These are phyloP conservation scores for Malachius bipustulatus DNA, from an alignment of 2,888 invertebrate species.

Conservation along the genomic window DNA sequence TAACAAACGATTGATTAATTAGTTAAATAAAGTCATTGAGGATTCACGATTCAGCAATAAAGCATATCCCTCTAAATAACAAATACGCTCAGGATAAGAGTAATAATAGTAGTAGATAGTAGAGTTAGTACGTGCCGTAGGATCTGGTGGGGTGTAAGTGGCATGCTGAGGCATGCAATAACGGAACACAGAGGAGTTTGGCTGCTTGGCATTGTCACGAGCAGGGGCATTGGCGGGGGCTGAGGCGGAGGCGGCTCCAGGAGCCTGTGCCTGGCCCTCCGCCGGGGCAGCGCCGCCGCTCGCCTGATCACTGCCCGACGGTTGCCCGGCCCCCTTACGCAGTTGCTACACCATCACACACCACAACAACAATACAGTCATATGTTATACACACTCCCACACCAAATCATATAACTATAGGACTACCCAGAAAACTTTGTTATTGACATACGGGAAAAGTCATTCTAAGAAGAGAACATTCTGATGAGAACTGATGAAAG, in stretches of 20 bases:
- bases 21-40: no score
- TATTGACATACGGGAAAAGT: no score
- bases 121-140: conserved; percentile 48
- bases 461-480: no score
- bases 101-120: conserved; percentile 28
- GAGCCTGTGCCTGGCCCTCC: conserved; percentile 18
- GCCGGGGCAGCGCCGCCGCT: conserved; percentile 12
- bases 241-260: conserved; percentile 25
- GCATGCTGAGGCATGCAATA: conserved; percentile 52
- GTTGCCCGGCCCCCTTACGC: conserved; percentile 38
- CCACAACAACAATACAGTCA: no score
- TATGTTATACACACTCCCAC: no score
- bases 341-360: conserved; percentile 39
- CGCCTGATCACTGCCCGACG: conserved; percentile 27
- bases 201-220: conserved; percentile 33
- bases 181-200: conserved; percentile 42
- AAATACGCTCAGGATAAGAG: no score
- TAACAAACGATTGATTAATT: no score
- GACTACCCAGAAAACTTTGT: no score
- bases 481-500: no score
- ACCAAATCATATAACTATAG: no score
- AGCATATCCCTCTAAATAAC: no score
- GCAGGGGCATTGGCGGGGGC: conserved; percentile 35
- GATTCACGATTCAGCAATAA: no score
- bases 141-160: conserved; percentile 47